Conservation (phyloP, 30 jellyfish, hydroid and myxozoan genomes). For the Mastigias papua region DNA sequence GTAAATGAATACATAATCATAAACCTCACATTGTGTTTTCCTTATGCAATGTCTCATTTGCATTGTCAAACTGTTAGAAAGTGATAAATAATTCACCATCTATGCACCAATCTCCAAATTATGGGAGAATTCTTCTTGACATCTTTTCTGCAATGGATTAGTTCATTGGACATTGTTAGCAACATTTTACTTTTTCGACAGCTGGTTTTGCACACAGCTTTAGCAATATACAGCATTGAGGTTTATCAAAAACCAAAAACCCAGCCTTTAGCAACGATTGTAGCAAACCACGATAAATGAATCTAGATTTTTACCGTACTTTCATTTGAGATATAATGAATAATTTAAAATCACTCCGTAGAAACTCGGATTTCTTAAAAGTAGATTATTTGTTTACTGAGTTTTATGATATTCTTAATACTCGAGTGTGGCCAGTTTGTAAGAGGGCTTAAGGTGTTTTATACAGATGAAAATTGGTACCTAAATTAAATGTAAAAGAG, state of each 20-base stretch:
- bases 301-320: neutral
- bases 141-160: slow-evolving; percentile 26
- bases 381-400: slow-evolving; percentile 2
- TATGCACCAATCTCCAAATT: slow-evolving; percentile 7
- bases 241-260: slow-evolving; percentile 22
- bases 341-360: neutral
- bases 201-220: neutral
- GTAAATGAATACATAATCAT: slow-evolving; percentile 15
- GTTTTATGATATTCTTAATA: neutral
- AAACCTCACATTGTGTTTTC: slow-evolving; percentile 11
- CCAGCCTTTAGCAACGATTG: neutral
- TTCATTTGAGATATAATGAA: neutral
- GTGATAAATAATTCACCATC: slow-evolving; percentile 38
- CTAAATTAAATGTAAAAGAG: too few relatives aligned
- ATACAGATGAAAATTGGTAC: neutral
- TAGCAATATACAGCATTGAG: slow-evolving; percentile 13
- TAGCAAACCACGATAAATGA: slow-evolving; percentile 7
- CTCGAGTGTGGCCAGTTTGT: neutral
- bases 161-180: neutral
- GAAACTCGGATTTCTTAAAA: neutral
- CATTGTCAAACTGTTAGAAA: slow-evolving; percentile 32
- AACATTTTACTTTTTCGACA: neutral
- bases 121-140: slow-evolving; percentile 24
- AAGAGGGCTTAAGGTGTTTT: neutral
- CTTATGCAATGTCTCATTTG: slow-evolving; percentile 45